These are phyloP conservation scores for Himalopsyche anomala DNA, from an alignment of 2,888 invertebrate species.

Conservation along the genomic window DNA sequence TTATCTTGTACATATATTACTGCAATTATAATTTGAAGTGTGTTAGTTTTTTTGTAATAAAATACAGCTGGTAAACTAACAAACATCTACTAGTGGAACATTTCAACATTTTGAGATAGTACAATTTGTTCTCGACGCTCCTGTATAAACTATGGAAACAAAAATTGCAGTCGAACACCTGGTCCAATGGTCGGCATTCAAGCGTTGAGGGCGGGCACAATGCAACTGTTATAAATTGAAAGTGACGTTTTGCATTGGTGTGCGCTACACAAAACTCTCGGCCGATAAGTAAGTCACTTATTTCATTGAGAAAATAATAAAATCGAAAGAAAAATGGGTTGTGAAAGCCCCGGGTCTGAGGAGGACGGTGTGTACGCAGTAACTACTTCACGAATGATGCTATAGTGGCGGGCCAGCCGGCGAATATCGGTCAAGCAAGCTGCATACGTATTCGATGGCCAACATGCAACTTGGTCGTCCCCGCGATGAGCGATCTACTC, in stretches of 20 bases:
- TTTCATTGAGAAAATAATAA: slow-evolving; percentile 3
- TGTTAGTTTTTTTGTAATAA: no score
- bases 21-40: no score
- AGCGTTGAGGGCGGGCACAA: not conserved
- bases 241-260: slow-evolving; percentile 14
- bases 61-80: no score
- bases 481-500: not conserved
- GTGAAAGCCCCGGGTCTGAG: not conserved
- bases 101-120: no score
- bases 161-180: not conserved
- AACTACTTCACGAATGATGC: not conserved
- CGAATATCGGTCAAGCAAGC: slow-evolving; percentile 14
- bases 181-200: not conserved
- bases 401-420: not conserved
- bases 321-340: not conserved
- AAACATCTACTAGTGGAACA: no score
- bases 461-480: not conserved
- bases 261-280: no score
- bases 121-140: no score
- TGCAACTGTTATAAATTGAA: slow-evolving; percentile 16
- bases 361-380: not conserved
- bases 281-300: not conserved
- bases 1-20: no score
- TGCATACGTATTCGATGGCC: not conserved
- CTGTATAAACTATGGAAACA: no score